These are phyloP conservation scores for Saccopteryx leptura DNA, from an alignment of 2,113 vertebrate species.

Conservation along the genomic window DNA sequence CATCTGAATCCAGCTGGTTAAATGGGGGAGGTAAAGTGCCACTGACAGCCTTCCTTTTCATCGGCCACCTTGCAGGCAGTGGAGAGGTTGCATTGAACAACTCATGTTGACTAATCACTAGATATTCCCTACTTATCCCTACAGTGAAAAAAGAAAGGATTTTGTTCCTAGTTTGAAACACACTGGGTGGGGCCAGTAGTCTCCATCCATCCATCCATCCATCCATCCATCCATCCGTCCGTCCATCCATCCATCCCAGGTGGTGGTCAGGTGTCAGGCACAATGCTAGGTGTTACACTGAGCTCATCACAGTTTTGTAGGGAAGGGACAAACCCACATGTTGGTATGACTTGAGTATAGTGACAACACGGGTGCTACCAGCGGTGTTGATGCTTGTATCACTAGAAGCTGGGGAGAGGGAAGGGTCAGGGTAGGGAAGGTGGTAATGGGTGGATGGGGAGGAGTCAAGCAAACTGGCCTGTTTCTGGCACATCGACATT, in stretches of 20 bases:
- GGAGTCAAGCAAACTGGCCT: neutral
- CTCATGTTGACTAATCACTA: neutral
- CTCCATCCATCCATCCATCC: neutral
- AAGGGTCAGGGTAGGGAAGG: neutral
- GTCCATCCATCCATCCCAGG: neutral
- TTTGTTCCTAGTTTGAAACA: neutral
- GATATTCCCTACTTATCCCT: neutral
- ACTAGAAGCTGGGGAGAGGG: neutral
- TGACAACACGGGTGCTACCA: neutral
- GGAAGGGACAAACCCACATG: neutral
- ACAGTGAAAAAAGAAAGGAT: neutral
- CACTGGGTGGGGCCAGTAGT: neutral
- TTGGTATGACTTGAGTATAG: accelerated
- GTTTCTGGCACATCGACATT: neutral
- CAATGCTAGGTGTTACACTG: neutral
- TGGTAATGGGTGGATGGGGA: neutral
- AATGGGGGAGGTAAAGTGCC: neutral
- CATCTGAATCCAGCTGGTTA: neutral
- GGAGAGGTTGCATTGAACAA: neutral
- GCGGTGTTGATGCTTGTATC: neutral
- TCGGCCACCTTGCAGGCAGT: neutral
- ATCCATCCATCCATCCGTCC: neutral
- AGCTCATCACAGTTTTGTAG: neutral
- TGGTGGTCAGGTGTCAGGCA: neutral
- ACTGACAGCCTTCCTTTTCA: neutral